phyloP scores from a whole-genome alignment of 2,113 vertebrate genomes.

The Turnix velox region DNA sequence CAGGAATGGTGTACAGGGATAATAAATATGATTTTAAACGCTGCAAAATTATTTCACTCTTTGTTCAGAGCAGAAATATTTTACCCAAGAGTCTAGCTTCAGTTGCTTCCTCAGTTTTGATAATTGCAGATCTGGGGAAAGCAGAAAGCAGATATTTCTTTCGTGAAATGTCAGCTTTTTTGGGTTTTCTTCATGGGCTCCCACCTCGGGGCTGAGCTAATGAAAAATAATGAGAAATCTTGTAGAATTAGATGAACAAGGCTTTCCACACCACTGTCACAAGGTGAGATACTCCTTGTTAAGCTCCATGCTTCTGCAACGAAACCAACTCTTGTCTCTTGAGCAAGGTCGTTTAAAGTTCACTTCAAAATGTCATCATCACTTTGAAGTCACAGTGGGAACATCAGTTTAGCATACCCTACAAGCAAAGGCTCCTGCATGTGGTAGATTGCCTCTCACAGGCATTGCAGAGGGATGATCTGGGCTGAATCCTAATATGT shows the following conservation, averaged over 20 bases:
- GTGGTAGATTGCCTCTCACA: constrained; percentile 55
- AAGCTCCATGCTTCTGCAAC: background rate
- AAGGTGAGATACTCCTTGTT: background rate
- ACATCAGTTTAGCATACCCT: constrained; percentile 45
- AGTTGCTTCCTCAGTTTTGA: background rate
- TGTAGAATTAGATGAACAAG: background rate
- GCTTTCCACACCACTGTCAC: background rate
- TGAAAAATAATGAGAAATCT: constrained; percentile 32
- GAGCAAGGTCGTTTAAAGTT: constrained; percentile 31
- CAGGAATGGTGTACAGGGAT: background rate
- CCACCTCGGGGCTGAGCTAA: background rate
- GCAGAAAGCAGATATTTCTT: background rate
- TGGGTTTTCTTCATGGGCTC: background rate
- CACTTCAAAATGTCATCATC: constrained; percentile 34
- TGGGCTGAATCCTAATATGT: constrained; percentile 27
- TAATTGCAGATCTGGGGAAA: background rate
- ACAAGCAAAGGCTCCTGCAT: constrained; percentile 38
- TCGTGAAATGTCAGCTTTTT: background rate
- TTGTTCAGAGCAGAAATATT: background rate
- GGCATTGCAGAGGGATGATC: constrained; percentile 20
- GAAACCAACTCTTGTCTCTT: background rate
- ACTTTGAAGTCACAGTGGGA: constrained; percentile 38
- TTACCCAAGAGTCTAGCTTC: background rate
- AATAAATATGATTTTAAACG: background rate
- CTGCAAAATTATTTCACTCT: background rate